A percentile compares a stretch with the other conserved stretches of the same genome.
These are phyloP conservation scores for Parapsyche elsis DNA, from an alignment of 1,140 invertebrate species.

Conservation along the genomic window DNA sequence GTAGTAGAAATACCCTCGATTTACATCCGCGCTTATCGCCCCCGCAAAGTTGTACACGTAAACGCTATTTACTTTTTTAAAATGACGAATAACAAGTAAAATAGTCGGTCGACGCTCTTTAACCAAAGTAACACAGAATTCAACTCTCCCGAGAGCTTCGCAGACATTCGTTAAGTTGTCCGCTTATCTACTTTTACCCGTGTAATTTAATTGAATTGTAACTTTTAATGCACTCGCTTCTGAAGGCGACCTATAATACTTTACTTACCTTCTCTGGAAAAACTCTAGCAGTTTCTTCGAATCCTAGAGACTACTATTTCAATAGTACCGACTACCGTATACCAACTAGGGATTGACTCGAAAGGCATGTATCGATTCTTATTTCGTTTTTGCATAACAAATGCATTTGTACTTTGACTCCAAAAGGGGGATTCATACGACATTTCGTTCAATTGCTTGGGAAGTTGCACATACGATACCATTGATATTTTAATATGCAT, in stretches of 20 bases:
- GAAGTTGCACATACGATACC: too few species aligned
- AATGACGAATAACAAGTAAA: too few species aligned
- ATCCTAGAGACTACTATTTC: background rate
- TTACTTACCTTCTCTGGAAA: background rate
- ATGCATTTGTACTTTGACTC: too few species aligned
- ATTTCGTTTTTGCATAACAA: too few species aligned
- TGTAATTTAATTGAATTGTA: conserved; percentile 54
- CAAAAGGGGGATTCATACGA: too few species aligned
- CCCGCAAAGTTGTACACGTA: too few species aligned
- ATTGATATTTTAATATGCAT: background rate
- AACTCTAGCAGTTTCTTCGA: background rate
- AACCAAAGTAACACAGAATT: background rate
- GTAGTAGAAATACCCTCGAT: background rate
- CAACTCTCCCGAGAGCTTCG: background rate
- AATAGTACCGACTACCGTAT: too few species aligned
- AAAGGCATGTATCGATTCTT: too few species aligned
- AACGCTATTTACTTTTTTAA: too few species aligned
- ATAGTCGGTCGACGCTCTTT: too few species aligned
- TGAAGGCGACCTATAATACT: conserved; percentile 5
- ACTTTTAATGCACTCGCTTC: conserved; percentile 53
- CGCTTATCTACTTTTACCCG: conserved; percentile 50
- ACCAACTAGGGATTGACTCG: too few species aligned
- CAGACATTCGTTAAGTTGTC: conserved; percentile 40
- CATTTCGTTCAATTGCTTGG: too few species aligned
- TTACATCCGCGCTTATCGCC: background rate